A percentile compares a stretch with the other conserved stretches of the same genome.
Evolutionary conservation across 2,797 vertebrate species (phyloP).

Genomic region (Pangasius larnaudii): DNA sequence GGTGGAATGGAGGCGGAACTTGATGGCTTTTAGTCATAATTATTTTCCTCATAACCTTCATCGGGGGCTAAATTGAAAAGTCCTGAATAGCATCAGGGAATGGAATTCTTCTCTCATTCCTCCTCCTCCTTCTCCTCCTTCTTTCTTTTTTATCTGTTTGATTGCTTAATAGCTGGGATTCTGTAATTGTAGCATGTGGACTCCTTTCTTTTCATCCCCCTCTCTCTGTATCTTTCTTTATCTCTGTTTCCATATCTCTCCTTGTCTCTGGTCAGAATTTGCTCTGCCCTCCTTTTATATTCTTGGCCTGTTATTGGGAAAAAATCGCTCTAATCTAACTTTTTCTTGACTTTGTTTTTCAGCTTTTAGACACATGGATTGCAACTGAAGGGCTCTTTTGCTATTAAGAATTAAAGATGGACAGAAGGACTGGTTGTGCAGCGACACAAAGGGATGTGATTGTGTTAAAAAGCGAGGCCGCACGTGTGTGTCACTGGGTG

Average conservation of each 20-base stretch:
- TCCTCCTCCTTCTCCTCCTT: constrained; percentile 17
- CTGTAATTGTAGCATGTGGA: constrained; percentile 44
- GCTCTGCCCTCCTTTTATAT: constrained; percentile 24
- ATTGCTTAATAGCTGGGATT: constrained; percentile 45
- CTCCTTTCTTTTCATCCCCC: constrained; percentile 28
- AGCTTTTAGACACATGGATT: not conserved
- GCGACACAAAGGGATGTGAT: constrained; percentile 21
- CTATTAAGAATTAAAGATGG: not conserved
- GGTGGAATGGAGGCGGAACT: not conserved
- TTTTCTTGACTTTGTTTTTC: not conserved
- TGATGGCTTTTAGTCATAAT: constrained; percentile 39
- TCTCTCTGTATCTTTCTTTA: constrained; percentile 1
- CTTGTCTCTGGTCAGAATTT: constrained; percentile 20
- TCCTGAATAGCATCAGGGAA: constrained; percentile 42
- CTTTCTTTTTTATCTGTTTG: constrained; percentile 15
- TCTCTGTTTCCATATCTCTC: constrained; percentile 3
- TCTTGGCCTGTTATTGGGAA: constrained; percentile 14
- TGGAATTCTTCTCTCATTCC: constrained; percentile 7
- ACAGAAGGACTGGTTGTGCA: constrained; percentile 10
- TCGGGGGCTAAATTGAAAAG: constrained; percentile 32
- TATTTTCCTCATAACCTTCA: constrained; percentile 33
- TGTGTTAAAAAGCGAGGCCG: not conserved
- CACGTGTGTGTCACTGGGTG: not conserved
- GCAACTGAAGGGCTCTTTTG: constrained; percentile 11
- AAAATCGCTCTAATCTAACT: not conserved